A percentile compares a stretch with the other conserved stretches of the same genome.
These are phyloP conservation scores for Crepidodera aurea DNA, from an alignment of 2,888 invertebrate species.

Conservation along the genomic window DNA sequence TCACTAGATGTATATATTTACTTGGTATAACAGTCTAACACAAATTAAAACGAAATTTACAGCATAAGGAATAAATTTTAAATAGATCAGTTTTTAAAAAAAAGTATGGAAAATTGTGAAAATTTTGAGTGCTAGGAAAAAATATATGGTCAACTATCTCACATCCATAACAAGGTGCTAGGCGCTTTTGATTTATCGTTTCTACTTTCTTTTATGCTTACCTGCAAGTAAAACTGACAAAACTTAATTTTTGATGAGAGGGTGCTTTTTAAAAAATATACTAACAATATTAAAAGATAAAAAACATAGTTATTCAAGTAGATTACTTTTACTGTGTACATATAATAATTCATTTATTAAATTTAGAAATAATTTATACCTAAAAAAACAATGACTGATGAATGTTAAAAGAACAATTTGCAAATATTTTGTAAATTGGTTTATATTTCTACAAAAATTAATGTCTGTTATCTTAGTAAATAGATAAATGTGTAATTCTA, in stretches of 20 bases:
- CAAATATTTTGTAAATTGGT: constrained; percentile 54
- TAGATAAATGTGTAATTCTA: constrained; percentile 47
- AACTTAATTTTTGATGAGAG: not conserved
- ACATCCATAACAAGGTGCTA: no score
- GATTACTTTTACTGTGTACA: constrained; percentile 28
- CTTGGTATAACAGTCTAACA: no score
- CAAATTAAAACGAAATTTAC: no score
- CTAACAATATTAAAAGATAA: constrained; percentile 12
- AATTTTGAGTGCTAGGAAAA: no score
- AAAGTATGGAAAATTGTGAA: no score
- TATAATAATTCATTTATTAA: constrained; percentile 30
- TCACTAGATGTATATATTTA: no score
- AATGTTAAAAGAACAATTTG: constrained; percentile 52
- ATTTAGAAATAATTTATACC: constrained; percentile 34
- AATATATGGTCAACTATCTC: no score
- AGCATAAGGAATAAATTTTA: no score
- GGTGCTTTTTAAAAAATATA: not conserved
- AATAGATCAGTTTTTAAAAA: no score
- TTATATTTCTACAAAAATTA: constrained; percentile 50
- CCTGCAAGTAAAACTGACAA: no score
- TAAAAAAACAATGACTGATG: constrained; percentile 50
- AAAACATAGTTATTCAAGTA: constrained; percentile 13
- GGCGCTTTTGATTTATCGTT: no score
- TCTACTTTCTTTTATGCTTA: no score
- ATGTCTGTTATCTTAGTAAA: constrained; percentile 49